Evolutionary conservation across 2,888 invertebrate genomes (phyloP).

Genomic region (Lasioglossum figueresi): DNA sequence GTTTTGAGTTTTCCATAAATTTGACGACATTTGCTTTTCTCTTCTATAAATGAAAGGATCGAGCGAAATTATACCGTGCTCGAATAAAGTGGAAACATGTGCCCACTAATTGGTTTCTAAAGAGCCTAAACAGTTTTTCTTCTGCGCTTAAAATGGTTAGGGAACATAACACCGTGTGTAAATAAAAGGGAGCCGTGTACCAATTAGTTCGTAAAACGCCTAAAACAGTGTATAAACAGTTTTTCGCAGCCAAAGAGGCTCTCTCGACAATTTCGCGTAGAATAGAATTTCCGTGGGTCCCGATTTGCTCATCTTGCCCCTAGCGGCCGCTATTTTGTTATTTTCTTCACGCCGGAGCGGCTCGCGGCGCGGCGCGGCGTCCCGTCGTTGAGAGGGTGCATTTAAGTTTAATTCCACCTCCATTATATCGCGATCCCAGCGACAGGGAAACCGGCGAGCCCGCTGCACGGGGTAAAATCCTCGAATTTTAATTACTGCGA

Average conservation of each 20-base stretch:
- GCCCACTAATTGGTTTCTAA: neutral
- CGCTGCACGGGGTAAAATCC: neutral
- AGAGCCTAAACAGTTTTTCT: neutral
- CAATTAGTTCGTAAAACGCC: neutral
- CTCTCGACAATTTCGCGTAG: neutral
- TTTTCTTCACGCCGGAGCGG: neutral
- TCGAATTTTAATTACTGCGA: conserved; percentile 55
- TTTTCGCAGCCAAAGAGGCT: neutral
- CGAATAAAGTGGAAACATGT: too few species aligned
- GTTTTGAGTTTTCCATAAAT: neutral
- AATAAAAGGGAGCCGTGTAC: too few species aligned
- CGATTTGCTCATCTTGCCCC: neutral
- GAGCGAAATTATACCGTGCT: neutral
- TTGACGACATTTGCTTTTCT: neutral
- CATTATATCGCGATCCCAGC: conserved; percentile 9
- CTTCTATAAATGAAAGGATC: neutral
- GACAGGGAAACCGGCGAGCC: neutral
- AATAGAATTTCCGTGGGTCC: neutral
- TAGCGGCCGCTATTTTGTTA: neutral
- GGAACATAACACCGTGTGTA: neutral
- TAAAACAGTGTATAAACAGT: neutral
- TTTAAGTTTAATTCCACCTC: conserved; percentile 10
- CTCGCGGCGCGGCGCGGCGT: neutral
- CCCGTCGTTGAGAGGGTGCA: neutral
- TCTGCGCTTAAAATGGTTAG: neutral